phyloP scores from a whole-genome alignment of 2,113 vertebrate genomes.

The Chrysemys picta region DNA sequence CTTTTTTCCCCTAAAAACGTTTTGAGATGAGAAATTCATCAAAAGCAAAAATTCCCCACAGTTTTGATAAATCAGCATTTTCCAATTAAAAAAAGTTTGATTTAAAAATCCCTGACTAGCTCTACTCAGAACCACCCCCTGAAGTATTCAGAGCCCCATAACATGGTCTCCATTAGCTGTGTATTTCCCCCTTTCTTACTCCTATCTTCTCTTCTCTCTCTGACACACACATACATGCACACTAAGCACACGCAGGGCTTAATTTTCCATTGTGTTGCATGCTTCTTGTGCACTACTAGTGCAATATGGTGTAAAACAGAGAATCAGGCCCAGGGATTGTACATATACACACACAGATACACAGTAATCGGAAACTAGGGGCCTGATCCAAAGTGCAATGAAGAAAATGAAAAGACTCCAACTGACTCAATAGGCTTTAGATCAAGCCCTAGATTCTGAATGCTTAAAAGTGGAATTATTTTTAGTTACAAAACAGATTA shows the following conservation, averaged over 20 bases:
- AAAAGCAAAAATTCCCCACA: background rate
- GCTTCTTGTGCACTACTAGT: background rate
- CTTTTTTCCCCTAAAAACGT: too few relatives aligned
- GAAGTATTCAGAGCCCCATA: background rate
- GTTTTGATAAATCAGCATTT: background rate
- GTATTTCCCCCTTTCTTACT: background rate
- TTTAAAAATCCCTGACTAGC: background rate
- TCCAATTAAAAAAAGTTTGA: background rate
- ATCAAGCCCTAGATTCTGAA: background rate
- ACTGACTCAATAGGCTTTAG: background rate
- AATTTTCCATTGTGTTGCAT: background rate
- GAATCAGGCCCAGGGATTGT: background rate
- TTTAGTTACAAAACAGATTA: slow-evolving; percentile 33
- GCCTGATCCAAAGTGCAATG: background rate
- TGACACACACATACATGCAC: background rate
- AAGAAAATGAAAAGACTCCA: background rate
- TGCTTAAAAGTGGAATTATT: slow-evolving; percentile 17
- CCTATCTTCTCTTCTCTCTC: background rate
- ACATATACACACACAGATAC: background rate
- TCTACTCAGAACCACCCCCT: background rate
- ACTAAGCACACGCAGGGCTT: background rate
- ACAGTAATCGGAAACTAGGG: background rate
- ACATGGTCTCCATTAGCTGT: background rate
- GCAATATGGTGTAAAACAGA: background rate
- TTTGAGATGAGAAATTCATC: background rate